A percentile compares a stretch with the other conserved stretches of the same genome.
Evolutionary conservation across 2,113 vertebrate species (phyloP).

Genomic region (Muntiacus muntjak): DNA sequence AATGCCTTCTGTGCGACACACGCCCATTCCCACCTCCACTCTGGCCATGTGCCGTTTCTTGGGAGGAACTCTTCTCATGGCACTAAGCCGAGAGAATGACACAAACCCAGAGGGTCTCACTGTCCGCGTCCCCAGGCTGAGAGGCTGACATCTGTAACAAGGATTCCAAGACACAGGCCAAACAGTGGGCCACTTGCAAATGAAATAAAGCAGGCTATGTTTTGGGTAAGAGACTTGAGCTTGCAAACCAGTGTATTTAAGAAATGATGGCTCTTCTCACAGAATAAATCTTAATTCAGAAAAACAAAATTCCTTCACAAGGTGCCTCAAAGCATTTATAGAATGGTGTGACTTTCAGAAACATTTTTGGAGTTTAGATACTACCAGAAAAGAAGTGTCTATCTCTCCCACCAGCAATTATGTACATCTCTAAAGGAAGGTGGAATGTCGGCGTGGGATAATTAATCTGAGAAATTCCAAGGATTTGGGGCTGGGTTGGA

Average conservation of each 20-base stretch:
- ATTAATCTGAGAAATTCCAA: not conserved
- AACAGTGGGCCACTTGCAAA: not conserved
- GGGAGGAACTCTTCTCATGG: not conserved
- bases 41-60: not conserved
- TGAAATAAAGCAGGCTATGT: not conserved
- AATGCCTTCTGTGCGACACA: not conserved
- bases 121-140: not conserved
- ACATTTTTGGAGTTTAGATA: not conserved
- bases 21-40: not conserved
- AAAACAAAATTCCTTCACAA: not conserved
- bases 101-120: not conserved
- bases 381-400: not conserved
- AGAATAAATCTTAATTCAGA: not conserved
- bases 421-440: not conserved
- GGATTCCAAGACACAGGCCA: not conserved
- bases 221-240: not conserved
- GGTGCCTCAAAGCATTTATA: not conserved
- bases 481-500: not conserved
- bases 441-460: not conserved
- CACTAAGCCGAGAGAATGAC: not conserved
- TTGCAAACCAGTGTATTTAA: not conserved
- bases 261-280: not conserved
- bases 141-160: not conserved
- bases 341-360: not conserved
- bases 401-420: not conserved